Conservation (phyloP, 37 sponge, comb jelly and placozoan species). For the Amphimedon queenslandica region DNA sequence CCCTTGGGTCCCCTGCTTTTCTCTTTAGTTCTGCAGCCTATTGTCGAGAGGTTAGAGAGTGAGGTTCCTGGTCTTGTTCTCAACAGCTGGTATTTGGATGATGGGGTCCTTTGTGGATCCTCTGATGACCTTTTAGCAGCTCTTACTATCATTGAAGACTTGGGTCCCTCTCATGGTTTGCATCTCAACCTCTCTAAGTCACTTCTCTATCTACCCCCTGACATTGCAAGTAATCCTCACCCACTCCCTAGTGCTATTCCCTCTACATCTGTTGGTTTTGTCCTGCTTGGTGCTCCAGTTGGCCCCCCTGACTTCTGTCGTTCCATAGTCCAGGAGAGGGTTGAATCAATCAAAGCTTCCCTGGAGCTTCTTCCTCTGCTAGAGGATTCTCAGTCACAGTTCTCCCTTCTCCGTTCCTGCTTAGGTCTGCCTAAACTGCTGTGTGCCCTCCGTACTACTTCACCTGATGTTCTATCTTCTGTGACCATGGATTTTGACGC, state of each 20-base stretch:
- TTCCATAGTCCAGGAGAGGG: neutral
- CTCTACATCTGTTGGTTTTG: neutral
- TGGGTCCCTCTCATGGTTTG: neutral
- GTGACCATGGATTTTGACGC: no score
- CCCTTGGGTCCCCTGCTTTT: no score
- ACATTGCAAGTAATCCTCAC: neutral
- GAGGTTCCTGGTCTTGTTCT: conserved; percentile 16
- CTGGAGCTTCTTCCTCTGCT: neutral
- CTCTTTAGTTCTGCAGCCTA: conserved; percentile 14
- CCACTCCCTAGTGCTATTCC: neutral
- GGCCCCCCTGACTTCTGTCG: neutral
- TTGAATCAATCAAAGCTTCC: neutral
- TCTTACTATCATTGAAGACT: conserved; percentile 5
- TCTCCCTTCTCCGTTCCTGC: neutral
- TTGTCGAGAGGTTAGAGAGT: conserved; percentile 3
- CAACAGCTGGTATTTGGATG: conserved; percentile 26
- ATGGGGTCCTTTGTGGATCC: conserved; percentile 17
- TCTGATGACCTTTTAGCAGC: conserved; percentile 10
- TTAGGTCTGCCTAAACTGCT: no score
- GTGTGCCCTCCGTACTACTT: no score
- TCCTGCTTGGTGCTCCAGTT: neutral
- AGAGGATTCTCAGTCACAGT: neutral
- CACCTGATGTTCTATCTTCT: no score
- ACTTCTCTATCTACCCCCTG: conserved; percentile 8
- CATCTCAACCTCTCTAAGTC: conserved; percentile 16